These are phyloP conservation scores for Pammene fasciana DNA, from an alignment of 2,888 invertebrate genomes.

Conservation along the genomic window DNA sequence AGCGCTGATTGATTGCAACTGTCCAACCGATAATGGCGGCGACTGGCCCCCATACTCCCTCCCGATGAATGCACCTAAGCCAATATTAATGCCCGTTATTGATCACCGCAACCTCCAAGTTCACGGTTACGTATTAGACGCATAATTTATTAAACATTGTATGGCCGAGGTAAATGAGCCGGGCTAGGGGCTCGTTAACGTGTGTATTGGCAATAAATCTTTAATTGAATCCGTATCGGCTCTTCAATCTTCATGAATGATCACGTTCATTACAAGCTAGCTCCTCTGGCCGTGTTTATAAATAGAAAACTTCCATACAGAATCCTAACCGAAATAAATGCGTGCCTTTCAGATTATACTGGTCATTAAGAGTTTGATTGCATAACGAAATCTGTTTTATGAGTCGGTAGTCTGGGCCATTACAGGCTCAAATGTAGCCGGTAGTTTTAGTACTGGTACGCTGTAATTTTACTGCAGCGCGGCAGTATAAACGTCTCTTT, in stretches of 20 bases:
- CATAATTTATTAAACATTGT: constrained; percentile 73
- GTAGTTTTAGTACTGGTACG: background rate
- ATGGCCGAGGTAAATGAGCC: constrained; percentile 59
- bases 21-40: constrained; percentile 80
- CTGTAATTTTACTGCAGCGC: background rate
- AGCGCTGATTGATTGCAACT: constrained; percentile 81
- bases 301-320: constrained; percentile 27
- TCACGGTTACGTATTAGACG: constrained; percentile 77
- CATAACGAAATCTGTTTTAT: constrained; percentile 34
- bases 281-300: constrained; percentile 35
- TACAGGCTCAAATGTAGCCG: constrained; percentile 13
- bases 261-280: constrained; percentile 52
- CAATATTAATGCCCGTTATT: constrained; percentile 77
- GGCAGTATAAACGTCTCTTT: background rate
- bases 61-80: constrained; percentile 74
- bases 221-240: constrained; percentile 69
- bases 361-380: constrained; percentile 36
- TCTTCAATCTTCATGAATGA: constrained; percentile 61
- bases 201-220: constrained; percentile 63
- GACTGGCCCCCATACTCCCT: constrained; percentile 73
- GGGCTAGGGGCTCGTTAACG: constrained; percentile 58
- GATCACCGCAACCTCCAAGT: constrained; percentile 68
- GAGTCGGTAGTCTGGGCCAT: constrained; percentile 21
- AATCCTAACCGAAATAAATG: constrained; percentile 36
- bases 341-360: constrained; percentile 30